Evolutionary conservation across 1,140 invertebrate genomes (phyloP), one percentile per base, ranked within the genome.

Genomic region (Lordiphosa clarofinis): DNA sequence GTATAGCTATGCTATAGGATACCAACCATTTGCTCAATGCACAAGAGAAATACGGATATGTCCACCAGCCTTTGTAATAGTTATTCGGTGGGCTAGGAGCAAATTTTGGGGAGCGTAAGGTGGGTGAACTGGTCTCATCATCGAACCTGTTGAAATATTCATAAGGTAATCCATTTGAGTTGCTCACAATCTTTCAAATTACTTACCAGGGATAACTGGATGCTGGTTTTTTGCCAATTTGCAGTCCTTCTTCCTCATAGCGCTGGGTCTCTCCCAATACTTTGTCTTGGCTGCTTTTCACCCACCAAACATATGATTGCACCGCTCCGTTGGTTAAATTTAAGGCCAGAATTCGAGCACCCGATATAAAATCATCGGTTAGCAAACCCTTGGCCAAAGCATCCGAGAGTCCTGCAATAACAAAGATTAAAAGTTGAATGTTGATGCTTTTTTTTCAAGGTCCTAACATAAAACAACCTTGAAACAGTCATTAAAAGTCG

Each of bases 1-100:
- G 91, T 54, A 95, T 92, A 11, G 93, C 92, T 6, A 95, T 92
- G 57, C 93, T 94, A 78, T 96, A 96, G 4, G 94, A 95, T 36
- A 95, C 90, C 33, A 95, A 89, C 95, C 95, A 96, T 39, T 92
- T 90, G 47, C 91, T 91, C 6, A 90, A 90, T 38, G 91, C 90
- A 88, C 95, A 96, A 36, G 93, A 94, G 74, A 93, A 95, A 82
- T 95, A 96, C 4, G 95, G 94, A 66, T 92, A 93, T 7, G 94
- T 95, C 94, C 94, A 96, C 92, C 93, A 94, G 19, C 94, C 94
- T 64, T 91, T 92, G 89, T 92, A 93, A 31, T 92, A 92, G 11
- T 91, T 91, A 56, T 92, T 92, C 47, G 91, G 90, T 28, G 92
- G 91, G 52, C 92, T 93, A 37, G 92, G 90, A 88, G 94, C 92